Percentiles rank a stretch among this genome's conserved stretches.
These are phyloP conservation scores for Seriola dumerili DNA, from an alignment of 2,113 vertebrate species.

Conservation along the genomic window DNA sequence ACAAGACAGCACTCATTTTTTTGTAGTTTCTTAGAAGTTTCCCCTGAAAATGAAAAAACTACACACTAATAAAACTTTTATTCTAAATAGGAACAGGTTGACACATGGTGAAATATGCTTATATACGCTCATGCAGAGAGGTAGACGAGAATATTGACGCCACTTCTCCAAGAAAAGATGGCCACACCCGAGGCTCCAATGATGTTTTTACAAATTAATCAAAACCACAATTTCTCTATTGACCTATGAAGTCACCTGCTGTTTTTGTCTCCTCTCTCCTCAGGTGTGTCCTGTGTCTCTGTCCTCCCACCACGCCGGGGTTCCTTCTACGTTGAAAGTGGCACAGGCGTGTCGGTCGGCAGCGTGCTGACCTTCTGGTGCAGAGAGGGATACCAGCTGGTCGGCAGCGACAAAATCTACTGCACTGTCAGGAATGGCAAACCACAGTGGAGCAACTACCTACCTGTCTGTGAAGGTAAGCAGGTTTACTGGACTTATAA, in stretches of 20 bases:
- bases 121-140: no score
- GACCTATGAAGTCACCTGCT: not conserved
- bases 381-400: slow-evolving; percentile 85
- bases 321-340: slow-evolving; percentile 82
- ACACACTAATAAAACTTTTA: not conserved
- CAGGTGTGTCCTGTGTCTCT: slow-evolving; percentile 77
- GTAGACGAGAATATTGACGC: no score
- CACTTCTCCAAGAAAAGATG: no score
- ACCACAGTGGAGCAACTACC: slow-evolving; percentile 83
- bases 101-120: no score
- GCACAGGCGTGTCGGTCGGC: slow-evolving; percentile 76
- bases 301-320: slow-evolving; percentile 81
- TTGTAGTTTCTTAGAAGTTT: no score
- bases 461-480: slow-evolving; percentile 83
- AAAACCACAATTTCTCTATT: no score
- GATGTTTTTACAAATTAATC: no score
- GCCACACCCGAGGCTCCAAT: no score
- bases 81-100: not conserved
- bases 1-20: no score
- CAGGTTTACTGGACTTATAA: no score
- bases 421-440: slow-evolving; percentile 73
- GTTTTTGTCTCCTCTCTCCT: not conserved
- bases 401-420: slow-evolving; percentile 81
- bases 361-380: slow-evolving; percentile 85
- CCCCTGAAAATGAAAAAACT: not conserved